A percentile compares a stretch with the other conserved stretches of the same genome.
Evolutionary conservation across 1,140 invertebrate species (phyloP).

Genomic region (Acromyrmex heyeri): DNA sequence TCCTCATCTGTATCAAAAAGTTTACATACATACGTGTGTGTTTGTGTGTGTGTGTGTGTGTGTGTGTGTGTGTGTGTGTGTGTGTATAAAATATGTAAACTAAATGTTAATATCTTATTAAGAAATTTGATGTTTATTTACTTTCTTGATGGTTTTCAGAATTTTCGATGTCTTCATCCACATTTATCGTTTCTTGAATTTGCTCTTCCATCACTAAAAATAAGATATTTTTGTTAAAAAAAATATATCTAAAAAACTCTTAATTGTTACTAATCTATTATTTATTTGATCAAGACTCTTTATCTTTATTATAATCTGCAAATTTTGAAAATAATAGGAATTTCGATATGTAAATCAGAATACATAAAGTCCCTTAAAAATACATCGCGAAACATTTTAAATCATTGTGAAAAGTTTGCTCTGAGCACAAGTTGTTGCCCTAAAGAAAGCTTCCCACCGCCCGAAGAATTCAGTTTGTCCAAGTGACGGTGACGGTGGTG

Average conservation of each 20-base stretch:
- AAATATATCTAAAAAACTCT: not conserved
- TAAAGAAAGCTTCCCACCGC: constrained; percentile 68
- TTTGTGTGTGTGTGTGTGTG: too few species aligned
- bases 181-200: constrained; percentile 42
- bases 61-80: too few species aligned
- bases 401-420: constrained; percentile 67
- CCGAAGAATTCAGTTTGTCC: constrained; percentile 73
- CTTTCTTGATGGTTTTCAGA: constrained; percentile 75
- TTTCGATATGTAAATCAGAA: constrained; percentile 28
- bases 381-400: constrained; percentile 57
- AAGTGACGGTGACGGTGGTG: constrained; percentile 71
- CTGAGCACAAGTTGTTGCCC: constrained; percentile 56
- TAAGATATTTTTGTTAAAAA: constrained; percentile 5
- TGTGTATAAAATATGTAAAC: not conserved
- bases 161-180: constrained; percentile 70
- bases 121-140: constrained; percentile 21
- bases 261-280: not conserved
- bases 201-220: constrained; percentile 79
- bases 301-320: not conserved
- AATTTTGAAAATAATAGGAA: not conserved
- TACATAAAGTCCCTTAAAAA: constrained; percentile 38
- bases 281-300: not conserved
- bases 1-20: constrained; percentile 42
- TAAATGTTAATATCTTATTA: not conserved
- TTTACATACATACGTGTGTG: not conserved